Percentiles rank a stretch among this genome's conserved stretches.
These are phyloP conservation scores for Phaethon lepturus DNA, from an alignment of 2,113 vertebrate genomes.

Conservation along the genomic window DNA sequence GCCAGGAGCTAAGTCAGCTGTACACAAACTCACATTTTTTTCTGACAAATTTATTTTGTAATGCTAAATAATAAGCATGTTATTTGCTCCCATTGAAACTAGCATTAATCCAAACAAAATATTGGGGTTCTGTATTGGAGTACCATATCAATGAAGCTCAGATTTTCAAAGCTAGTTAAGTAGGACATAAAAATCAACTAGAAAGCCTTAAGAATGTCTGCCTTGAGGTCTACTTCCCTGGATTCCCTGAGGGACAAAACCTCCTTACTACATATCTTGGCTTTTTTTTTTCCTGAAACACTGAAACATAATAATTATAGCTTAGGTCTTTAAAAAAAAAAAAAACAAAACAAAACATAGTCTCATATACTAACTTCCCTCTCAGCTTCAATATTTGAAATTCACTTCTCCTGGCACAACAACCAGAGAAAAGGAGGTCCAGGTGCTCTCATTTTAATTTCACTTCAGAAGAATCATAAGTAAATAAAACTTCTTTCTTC, in stretches of 20 bases:
- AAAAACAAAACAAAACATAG: neutral
- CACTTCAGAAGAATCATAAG: neutral
- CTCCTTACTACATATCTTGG: neutral
- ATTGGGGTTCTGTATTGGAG: neutral
- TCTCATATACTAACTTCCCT: neutral
- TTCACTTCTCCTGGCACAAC: neutral
- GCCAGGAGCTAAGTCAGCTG: neutral
- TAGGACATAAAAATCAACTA: constrained; percentile 59
- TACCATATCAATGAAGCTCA: neutral
- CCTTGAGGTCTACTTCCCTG: constrained; percentile 18
- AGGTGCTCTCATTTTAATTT: neutral
- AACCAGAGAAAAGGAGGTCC: neutral
- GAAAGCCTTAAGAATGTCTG: constrained; percentile 12
- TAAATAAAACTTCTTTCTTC: neutral
- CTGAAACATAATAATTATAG: constrained; percentile 21
- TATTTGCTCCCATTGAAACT: neutral
- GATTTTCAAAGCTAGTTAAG: constrained; percentile 46
- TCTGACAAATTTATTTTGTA: neutral
- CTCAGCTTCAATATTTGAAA: neutral
- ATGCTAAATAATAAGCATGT: neutral
- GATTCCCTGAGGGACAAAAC: constrained; percentile 31
- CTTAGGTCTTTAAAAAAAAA: neutral
- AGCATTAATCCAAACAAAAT: neutral
- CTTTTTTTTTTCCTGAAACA: neutral
- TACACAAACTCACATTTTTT: neutral